Conservation (phyloP, 1,140 invertebrate genomes). For the Neomicropteryx cornuta region DNA sequence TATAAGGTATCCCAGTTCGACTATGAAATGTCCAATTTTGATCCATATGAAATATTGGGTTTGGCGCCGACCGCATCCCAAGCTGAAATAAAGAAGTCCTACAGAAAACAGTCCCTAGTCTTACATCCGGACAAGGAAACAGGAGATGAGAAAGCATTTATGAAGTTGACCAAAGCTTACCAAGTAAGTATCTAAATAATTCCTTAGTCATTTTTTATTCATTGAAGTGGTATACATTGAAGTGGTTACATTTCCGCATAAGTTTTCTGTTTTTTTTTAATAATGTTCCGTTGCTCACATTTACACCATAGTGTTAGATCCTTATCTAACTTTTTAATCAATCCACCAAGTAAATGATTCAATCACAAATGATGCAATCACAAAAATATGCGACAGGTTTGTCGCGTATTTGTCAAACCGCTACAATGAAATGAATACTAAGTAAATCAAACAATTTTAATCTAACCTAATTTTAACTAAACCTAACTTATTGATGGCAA, state of each 20-base stretch:
- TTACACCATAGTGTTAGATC: too few species aligned
- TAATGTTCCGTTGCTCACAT: too few species aligned
- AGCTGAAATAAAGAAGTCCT: constrained; percentile 90
- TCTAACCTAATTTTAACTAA: too few species aligned
- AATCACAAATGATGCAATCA: constrained; percentile 1
- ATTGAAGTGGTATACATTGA: too few species aligned
- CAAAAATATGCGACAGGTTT: neutral
- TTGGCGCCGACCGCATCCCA: constrained; percentile 75
- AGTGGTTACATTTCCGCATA: too few species aligned
- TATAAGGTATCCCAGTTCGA: constrained; percentile 98
- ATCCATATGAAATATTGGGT: constrained; percentile 94
- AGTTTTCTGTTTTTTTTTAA: too few species aligned
- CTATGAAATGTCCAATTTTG: constrained; percentile 96
- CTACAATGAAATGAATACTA: too few species aligned
- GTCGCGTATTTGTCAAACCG: too few species aligned
- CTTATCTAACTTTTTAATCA: too few species aligned
- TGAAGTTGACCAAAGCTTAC: constrained; percentile 95
- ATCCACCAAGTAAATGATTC: neutral
- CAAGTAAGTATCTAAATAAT: constrained; percentile 29
- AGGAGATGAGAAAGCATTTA: constrained; percentile 94
- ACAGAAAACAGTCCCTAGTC: constrained; percentile 84
- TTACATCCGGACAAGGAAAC: constrained; percentile 97
- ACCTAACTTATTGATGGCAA: too few species aligned
- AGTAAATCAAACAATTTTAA: too few species aligned
- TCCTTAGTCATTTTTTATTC: neutral